phyloP scores from a whole-genome alignment of 2,797 vertebrate species.

The Enteromius unitaeniatus region DNA sequence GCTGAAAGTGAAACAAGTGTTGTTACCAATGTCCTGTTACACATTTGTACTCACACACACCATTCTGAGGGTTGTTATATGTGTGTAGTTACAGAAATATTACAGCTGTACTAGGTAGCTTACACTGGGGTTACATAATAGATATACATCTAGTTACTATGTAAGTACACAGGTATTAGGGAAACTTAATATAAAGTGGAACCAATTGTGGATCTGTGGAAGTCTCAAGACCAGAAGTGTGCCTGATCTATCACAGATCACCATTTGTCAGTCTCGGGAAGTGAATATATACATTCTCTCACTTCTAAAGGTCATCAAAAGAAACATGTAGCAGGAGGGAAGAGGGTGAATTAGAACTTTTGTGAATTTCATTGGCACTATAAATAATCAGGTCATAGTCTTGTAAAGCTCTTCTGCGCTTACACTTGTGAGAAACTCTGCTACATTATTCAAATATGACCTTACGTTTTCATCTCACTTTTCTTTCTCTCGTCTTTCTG shows the following conservation, averaged over 20 bases:
- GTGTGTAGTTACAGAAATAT: no score
- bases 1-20: no score
- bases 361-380: constrained; percentile 39
- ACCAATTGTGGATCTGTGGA: neutral
- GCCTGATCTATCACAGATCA: constrained; percentile 19
- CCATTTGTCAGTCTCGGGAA: constrained; percentile 52
- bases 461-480: constrained; percentile 34
- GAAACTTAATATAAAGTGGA: no score
- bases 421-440: constrained; percentile 26
- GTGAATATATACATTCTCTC: constrained; percentile 27
- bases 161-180: no score
- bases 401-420: constrained; percentile 5
- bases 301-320: constrained; percentile 50
- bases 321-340: constrained; percentile 22
- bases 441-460: constrained; percentile 50
- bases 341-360: constrained; percentile 12
- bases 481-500: constrained; percentile 7
- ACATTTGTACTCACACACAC: no score
- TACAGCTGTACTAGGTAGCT: no score
- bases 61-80: no score
- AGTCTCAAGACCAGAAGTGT: neutral
- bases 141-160: neutral
- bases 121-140: no score
- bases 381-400: constrained; percentile 54
- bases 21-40: no score